phyloP scores from a whole-genome alignment of 1,140 invertebrate species.

The silkworm (Bombyx mori) region DNA sequence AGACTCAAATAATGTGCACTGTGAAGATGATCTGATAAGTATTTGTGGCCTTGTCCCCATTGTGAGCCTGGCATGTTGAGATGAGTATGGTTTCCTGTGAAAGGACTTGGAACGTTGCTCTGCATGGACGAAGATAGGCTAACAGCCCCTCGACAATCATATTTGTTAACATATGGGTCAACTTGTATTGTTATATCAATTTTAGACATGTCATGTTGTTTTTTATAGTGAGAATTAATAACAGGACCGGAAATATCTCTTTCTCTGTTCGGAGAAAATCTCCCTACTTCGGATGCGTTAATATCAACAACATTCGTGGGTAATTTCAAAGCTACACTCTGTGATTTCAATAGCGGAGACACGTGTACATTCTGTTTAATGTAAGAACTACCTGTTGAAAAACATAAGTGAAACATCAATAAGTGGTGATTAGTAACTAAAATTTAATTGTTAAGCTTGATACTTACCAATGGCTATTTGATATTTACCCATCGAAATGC shows the following conservation, averaged over 20 bases:
- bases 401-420: not conserved
- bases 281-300: slow-evolving; percentile 74
- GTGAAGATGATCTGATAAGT: slow-evolving; percentile 77
- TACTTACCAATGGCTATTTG: no score
- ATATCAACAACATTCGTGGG: slow-evolving; percentile 72
- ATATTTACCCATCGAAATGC: no score
- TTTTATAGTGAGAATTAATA: slow-evolving; percentile 59
- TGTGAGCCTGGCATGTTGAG: slow-evolving; percentile 82
- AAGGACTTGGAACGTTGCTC: slow-evolving; percentile 81
- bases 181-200: slow-evolving; percentile 55
- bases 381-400: slow-evolving; percentile 16
- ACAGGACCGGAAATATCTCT: slow-evolving; percentile 75
- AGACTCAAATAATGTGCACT: slow-evolving; percentile 73
- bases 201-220: slow-evolving; percentile 21
- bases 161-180: slow-evolving; percentile 76
- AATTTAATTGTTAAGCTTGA: no score
- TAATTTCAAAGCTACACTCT: slow-evolving; percentile 46
- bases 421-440: not conserved
- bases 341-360: slow-evolving; percentile 41
- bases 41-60: slow-evolving; percentile 78
- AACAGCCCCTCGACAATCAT: slow-evolving; percentile 78
- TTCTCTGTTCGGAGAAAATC: slow-evolving; percentile 74
- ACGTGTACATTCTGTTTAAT: slow-evolving; percentile 44
- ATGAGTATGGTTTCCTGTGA: slow-evolving; percentile 74
- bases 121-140: slow-evolving; percentile 81